phyloP scores from a whole-genome alignment of 2,797 vertebrate genomes.

The Aulostomus chinensis region DNA sequence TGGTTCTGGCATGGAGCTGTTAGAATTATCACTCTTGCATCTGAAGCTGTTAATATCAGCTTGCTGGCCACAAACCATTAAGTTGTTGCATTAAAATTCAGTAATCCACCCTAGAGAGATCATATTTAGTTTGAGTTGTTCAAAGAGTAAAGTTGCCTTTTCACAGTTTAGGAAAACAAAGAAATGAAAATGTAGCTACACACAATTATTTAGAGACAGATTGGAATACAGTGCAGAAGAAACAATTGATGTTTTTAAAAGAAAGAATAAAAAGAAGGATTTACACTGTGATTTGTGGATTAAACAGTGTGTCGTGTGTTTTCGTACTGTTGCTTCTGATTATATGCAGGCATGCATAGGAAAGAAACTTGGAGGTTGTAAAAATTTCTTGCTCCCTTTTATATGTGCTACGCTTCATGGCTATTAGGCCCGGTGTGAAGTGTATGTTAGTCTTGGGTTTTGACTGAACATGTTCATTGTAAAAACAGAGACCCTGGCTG shows the following conservation, averaged over 20 bases:
- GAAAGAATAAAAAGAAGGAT: too few species aligned
- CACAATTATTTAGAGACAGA: too few species aligned
- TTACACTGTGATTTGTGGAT: neutral
- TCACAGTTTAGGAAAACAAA: neutral
- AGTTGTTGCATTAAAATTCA: conserved; percentile 12
- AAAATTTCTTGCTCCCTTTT: neutral
- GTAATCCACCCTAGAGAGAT: conserved; percentile 18
- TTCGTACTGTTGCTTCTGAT: conserved; percentile 7
- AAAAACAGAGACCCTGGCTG: conserved; percentile 45
- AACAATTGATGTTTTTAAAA: too few species aligned
- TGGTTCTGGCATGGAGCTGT: conserved; percentile 24
- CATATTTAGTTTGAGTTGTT: conserved; percentile 5
- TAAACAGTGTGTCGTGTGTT: too few species aligned
- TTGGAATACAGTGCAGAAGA: too few species aligned
- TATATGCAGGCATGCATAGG: conserved; percentile 15
- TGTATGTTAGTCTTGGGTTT: conserved; percentile 54
- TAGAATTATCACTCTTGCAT: conserved; percentile 67
- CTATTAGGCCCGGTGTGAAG: conserved; percentile 37
- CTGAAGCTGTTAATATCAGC: conserved; percentile 44
- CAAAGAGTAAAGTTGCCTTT: neutral
- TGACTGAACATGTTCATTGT: conserved; percentile 57
- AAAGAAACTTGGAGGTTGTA: conserved; percentile 15
- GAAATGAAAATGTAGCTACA: neutral
- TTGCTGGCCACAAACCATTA: conserved; percentile 39
- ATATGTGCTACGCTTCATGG: neutral